phyloP scores from a whole-genome alignment of 2,113 vertebrate genomes.

The Scartelaos histophorus region DNA sequence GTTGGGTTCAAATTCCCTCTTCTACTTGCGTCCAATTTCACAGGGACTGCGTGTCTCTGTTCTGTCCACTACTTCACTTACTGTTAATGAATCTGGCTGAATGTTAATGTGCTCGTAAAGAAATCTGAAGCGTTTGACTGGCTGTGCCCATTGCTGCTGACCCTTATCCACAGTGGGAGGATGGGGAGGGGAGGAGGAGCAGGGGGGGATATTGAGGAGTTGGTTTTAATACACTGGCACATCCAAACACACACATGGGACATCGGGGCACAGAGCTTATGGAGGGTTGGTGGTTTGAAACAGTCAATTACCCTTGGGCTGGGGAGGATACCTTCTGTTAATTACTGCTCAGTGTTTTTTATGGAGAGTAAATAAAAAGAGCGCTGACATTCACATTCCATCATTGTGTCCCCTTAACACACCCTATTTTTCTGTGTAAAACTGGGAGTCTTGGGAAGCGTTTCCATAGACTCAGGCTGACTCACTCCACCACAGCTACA shows the following conservation, averaged over 20 bases:
- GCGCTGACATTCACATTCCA: constrained; percentile 99
- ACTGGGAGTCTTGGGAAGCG: constrained; percentile 23
- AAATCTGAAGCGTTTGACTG: constrained; percentile 89
- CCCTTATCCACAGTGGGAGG: constrained; percentile 86
- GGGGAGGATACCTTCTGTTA: constrained; percentile 80
- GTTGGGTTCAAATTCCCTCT: constrained; percentile 25
- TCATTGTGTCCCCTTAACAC: constrained; percentile 87
- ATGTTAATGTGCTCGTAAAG: constrained; percentile 93
- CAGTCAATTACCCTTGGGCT: constrained; percentile 93
- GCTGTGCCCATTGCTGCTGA: constrained; percentile 90
- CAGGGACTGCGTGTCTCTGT: constrained; percentile 60
- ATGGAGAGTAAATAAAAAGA: constrained; percentile 97
- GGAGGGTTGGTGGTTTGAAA: constrained; percentile 79
- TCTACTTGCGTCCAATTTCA: constrained; percentile 56
- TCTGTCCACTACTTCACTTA: constrained; percentile 81
- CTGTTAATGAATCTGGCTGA: constrained; percentile 94
- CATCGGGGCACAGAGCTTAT: constrained; percentile 55
- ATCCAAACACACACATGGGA: constrained; percentile 31
- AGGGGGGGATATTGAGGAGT: constrained; percentile 75
- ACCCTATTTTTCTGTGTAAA: constrained; percentile 53
- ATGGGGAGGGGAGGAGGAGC: constrained; percentile 43
- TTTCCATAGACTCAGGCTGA: constrained; percentile 2
- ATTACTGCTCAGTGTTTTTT: constrained; percentile 80
- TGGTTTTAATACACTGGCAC: constrained; percentile 85
- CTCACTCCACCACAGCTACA: not conserved